Evolutionary conservation across 23 tunicate species (phyloP).

Genomic region (Trididemnum clinides): DNA sequence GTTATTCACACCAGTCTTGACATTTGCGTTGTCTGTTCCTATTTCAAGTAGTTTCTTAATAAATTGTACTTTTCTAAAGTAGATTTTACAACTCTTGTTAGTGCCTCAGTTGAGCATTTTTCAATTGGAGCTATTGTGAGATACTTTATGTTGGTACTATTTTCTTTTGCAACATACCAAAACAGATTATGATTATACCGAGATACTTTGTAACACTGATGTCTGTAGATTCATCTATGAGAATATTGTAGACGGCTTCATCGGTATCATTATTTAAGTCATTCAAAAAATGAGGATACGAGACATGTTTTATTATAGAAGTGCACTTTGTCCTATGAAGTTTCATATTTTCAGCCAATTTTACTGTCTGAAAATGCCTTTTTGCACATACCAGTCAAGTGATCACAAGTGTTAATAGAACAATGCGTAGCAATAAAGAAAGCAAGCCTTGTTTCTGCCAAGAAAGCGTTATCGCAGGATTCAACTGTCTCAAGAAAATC

Average conservation of each 20-base stretch:
- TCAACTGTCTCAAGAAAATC: too few species aligned
- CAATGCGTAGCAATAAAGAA: too few species aligned
- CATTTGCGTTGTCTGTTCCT: neutral
- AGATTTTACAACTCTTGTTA: neutral
- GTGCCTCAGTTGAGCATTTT: neutral
- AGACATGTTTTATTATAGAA: neutral
- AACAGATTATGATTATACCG: neutral
- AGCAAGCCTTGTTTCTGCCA: too few species aligned
- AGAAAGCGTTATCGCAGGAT: too few species aligned
- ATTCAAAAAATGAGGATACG: neutral
- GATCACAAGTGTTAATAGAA: too few species aligned
- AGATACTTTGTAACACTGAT: neutral
- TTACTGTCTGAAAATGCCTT: neutral
- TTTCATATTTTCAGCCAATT: neutral
- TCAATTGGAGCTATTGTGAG: neutral
- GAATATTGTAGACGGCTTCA: neutral
- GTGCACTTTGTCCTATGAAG: neutral
- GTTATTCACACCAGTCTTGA: neutral
- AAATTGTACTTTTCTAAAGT: neutral
- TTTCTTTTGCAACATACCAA: neutral
- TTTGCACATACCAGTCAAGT: too few species aligned
- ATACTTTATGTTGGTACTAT: neutral
- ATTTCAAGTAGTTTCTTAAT: neutral
- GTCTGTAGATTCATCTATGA: neutral
- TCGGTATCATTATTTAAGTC: neutral